Evolutionary conservation across 2,797 vertebrate genomes (phyloP).

Genomic region (Trichosurus vulpecula): DNA sequence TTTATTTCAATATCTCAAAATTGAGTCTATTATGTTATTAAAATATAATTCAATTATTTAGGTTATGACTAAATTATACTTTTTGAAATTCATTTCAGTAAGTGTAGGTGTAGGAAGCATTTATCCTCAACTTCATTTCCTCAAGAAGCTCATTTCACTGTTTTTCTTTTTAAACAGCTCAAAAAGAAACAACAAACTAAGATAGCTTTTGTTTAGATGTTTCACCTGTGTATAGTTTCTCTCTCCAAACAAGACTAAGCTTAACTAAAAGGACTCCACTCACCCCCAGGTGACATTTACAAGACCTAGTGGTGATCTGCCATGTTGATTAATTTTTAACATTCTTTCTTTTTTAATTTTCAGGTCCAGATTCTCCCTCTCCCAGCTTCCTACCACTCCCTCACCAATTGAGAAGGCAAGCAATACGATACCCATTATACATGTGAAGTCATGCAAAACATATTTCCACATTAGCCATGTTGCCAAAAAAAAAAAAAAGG

Average conservation of each 20-base stretch:
- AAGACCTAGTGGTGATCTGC: not conserved
- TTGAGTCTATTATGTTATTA: constrained; percentile 47
- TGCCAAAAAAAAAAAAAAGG: not conserved
- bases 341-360: not conserved
- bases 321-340: not conserved
- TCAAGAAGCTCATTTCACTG: constrained; percentile 43
- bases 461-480: not conserved
- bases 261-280: constrained; percentile 6
- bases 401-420: not conserved
- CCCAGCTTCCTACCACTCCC: not conserved
- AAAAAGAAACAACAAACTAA: constrained; percentile 27
- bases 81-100: constrained; percentile 58
- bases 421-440: not conserved
- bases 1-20: constrained; percentile 41
- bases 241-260: constrained; percentile 31
- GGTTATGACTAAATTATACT: constrained; percentile 61
- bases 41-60: constrained; percentile 64
- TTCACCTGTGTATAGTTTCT: not conserved
- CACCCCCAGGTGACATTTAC: not conserved
- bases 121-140: constrained; percentile 13
- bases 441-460: not conserved
- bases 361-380: not conserved
- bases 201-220: constrained; percentile 43
- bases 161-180: constrained; percentile 38
- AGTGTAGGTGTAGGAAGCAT: constrained; percentile 42